Evolutionary conservation across 2,797 vertebrate species (phyloP).

Genomic region (Streptopelia turtur): DNA sequence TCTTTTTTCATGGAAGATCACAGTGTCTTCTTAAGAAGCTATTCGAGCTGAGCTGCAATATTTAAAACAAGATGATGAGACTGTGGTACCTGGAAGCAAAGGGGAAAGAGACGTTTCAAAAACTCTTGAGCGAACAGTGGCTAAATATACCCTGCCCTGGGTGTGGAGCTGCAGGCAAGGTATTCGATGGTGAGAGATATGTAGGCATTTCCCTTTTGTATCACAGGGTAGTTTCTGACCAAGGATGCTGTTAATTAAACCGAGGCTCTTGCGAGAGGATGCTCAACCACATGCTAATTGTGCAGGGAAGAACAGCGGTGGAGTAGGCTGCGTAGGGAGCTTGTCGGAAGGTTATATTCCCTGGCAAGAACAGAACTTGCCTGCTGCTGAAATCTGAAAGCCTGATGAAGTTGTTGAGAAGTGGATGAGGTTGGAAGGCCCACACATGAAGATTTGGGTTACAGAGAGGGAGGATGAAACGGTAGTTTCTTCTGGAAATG

Average conservation of each 20-base stretch:
- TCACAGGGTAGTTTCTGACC: background rate
- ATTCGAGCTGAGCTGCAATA: background rate
- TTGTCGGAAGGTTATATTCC: background rate
- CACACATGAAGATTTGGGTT: background rate
- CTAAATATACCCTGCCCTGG: background rate
- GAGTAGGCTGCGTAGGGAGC: background rate
- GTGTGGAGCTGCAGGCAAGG: background rate
- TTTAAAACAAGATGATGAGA: background rate
- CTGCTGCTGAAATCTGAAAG: background rate
- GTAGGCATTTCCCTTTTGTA: background rate
- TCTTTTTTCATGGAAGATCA: background rate
- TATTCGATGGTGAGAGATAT: background rate
- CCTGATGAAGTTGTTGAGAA: background rate
- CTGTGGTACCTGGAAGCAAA: background rate
- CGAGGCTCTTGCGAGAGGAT: background rate
- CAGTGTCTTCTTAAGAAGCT: background rate
- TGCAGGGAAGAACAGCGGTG: background rate
- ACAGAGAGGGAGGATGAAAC: background rate
- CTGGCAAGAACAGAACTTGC: background rate
- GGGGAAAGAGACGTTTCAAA: background rate
- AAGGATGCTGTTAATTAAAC: background rate
- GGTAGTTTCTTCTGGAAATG: background rate
- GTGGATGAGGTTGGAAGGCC: background rate
- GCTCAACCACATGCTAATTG: background rate
- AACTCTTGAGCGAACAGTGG: background rate